These are phyloP conservation scores for Blastobasis lacticolella DNA, from an alignment of 2,888 invertebrate species.

Conservation along the genomic window DNA sequence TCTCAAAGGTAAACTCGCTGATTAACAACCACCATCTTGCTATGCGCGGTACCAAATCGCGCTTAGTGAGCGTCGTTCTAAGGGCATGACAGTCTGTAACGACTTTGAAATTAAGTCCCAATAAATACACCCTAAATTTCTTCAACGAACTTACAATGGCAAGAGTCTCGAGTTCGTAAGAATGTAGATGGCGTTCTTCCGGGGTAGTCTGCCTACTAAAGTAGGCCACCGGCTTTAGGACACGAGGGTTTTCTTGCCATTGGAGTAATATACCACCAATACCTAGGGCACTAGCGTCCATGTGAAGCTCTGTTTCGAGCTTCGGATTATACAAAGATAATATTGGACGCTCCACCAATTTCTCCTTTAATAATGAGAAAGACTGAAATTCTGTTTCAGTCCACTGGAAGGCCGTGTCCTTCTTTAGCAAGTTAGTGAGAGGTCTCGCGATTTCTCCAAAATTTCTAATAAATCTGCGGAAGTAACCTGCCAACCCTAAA, in stretches of 20 bases:
- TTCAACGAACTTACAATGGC: slow-evolving; percentile 28
- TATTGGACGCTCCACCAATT: slow-evolving; percentile 16
- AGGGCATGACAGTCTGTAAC: slow-evolving; percentile 33
- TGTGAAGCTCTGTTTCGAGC: slow-evolving; percentile 24
- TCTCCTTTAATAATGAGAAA: slow-evolving; percentile 16
- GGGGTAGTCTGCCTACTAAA: slow-evolving; percentile 25
- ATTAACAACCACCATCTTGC: slow-evolving; percentile 28
- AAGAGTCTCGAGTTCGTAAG: slow-evolving; percentile 34
- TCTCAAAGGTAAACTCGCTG: slow-evolving; percentile 26
- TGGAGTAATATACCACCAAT: slow-evolving; percentile 27
- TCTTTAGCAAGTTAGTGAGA: slow-evolving; percentile 4
- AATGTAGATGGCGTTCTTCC: slow-evolving; percentile 27
- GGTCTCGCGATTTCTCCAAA: slow-evolving; percentile 7
- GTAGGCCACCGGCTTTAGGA: slow-evolving; percentile 21
- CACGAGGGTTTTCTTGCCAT: slow-evolving; percentile 1
- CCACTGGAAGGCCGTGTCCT: slow-evolving; percentile 4
- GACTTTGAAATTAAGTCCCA: slow-evolving; percentile 21
- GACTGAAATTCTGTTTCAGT: slow-evolving; percentile 10
- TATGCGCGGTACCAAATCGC: slow-evolving; percentile 25
- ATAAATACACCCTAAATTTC: slow-evolving; percentile 29
- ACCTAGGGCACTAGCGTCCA: slow-evolving; percentile 27
- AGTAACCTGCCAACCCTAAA: slow-evolving; percentile 7
- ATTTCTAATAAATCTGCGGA: slow-evolving; percentile 7
- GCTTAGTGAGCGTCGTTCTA: slow-evolving; percentile 22
- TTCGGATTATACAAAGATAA: slow-evolving; percentile 19